These are phyloP conservation scores for Phoenicopterus ruber DNA, from an alignment of 2,113 vertebrate genomes.

Conservation along the genomic window DNA sequence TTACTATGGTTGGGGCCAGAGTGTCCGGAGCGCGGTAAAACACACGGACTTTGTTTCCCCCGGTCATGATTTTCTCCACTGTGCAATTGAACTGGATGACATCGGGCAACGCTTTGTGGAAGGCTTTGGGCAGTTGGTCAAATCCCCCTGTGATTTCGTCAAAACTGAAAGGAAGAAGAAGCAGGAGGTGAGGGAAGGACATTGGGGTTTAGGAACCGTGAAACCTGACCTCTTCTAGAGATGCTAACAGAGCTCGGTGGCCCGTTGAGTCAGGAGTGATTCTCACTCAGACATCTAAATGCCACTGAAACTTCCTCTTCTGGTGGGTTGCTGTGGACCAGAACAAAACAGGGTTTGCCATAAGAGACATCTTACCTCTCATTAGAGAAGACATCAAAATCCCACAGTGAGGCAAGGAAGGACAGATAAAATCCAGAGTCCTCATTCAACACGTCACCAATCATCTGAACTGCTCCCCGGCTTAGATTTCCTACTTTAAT, in stretches of 20 bases:
- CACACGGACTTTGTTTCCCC: not conserved
- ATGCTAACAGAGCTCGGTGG: accelerated
- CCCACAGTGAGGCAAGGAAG: slow-evolving; percentile 13
- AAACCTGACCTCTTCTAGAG: too few relatives aligned
- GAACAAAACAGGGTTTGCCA: accelerated
- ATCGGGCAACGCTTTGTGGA: not conserved
- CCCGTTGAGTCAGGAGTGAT: accelerated
- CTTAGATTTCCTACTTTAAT: slow-evolving; percentile 49
- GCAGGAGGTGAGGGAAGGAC: not conserved
- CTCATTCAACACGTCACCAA: slow-evolving; percentile 33
- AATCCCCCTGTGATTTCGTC: slow-evolving; percentile 48
- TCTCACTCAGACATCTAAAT: not conserved
- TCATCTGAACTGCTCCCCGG: slow-evolving; percentile 50
- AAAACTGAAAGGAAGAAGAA: not conserved
- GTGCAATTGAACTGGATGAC: not conserved
- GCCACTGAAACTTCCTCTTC: not conserved
- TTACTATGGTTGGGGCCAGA: accelerated
- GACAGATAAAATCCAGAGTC: slow-evolving; percentile 37
- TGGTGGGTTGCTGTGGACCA: accelerated
- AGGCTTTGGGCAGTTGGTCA: slow-evolving; percentile 51
- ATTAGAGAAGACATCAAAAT: not conserved
- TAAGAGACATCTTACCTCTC: not conserved
- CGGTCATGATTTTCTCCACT: not conserved
- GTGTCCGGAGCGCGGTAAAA: not conserved
- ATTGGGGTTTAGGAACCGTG: accelerated